A percentile compares a stretch with the other conserved stretches of the same genome.
Conservation (phyloP, 2,113 vertebrate species). For the Malaclemys terrapin region DNA sequence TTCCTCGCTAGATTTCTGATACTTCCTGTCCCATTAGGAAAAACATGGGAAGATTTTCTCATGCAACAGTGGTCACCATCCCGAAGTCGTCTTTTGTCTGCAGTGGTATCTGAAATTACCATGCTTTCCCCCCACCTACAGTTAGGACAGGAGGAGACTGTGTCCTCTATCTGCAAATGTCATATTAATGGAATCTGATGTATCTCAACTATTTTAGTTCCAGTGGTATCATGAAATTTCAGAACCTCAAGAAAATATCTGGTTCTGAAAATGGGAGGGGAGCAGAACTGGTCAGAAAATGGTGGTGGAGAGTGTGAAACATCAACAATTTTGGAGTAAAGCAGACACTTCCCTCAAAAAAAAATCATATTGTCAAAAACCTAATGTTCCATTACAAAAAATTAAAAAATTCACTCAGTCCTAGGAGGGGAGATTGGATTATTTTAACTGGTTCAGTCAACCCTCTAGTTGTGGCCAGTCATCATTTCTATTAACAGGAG, state of each 20-base stretch:
- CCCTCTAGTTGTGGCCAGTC: neutral
- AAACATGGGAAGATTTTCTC: neutral
- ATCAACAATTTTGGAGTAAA: constrained; percentile 3
- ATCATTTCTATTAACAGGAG: neutral
- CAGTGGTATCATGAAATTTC: neutral
- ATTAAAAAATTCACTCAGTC: neutral
- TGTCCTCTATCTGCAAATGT: neutral
- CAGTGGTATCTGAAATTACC: neutral
- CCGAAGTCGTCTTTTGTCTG: neutral
- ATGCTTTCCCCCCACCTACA: neutral
- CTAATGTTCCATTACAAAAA: neutral
- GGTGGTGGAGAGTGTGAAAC: neutral
- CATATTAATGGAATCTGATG: neutral
- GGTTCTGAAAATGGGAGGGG: neutral
- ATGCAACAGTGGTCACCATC: neutral
- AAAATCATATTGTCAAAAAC: neutral
- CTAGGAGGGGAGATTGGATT: neutral
- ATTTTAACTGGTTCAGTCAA: neutral
- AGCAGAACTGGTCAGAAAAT: neutral
- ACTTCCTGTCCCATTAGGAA: constrained; percentile 12
- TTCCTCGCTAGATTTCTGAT: constrained; percentile 30
- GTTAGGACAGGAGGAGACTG: neutral
- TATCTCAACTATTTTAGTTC: neutral
- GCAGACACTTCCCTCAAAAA: neutral
- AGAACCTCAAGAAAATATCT: neutral